A percentile compares a stretch with the other conserved stretches of the same genome.
Conservation (phyloP, 2,797 vertebrate genomes). For the Threskiornis aethiopicus region DNA sequence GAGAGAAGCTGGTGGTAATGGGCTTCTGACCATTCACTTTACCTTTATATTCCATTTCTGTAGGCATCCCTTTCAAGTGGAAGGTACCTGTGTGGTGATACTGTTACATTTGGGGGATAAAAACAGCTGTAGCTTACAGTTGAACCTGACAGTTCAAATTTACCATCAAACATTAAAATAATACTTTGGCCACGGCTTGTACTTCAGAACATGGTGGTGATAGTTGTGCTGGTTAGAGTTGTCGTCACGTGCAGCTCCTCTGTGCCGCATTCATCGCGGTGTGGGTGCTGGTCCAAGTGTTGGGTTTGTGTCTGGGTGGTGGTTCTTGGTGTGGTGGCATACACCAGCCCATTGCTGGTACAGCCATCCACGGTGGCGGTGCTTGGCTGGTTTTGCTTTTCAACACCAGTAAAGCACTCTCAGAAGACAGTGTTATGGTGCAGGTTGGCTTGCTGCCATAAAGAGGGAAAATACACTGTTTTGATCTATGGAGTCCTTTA, state of each 20-base stretch:
- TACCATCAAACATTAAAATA: neutral
- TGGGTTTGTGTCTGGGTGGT: neutral
- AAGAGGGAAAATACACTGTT: neutral
- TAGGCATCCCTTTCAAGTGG: neutral
- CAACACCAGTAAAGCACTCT: neutral
- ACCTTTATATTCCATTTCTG: neutral
- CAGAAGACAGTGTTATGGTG: fast-evolving
- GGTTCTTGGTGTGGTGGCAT: neutral
- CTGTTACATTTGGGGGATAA: neutral
- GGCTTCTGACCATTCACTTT: neutral
- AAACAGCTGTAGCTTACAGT: neutral
- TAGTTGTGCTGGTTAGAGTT: neutral
- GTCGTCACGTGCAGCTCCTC: neutral
- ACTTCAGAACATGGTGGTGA: neutral
- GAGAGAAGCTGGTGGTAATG: neutral
- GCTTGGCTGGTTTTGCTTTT: neutral
- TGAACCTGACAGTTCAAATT: neutral
- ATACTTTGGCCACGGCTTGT: neutral
- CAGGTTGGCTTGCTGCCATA: neutral
- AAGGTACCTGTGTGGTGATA: neutral
- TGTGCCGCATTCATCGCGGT: fast-evolving
- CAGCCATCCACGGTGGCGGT: fast-evolving
- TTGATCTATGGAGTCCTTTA: neutral
- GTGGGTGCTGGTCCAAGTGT: neutral
- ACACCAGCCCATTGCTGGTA: neutral